Evolutionary conservation across 2,113 vertebrate species (phyloP).

Genomic region (Emydura subglobosa): DNA sequence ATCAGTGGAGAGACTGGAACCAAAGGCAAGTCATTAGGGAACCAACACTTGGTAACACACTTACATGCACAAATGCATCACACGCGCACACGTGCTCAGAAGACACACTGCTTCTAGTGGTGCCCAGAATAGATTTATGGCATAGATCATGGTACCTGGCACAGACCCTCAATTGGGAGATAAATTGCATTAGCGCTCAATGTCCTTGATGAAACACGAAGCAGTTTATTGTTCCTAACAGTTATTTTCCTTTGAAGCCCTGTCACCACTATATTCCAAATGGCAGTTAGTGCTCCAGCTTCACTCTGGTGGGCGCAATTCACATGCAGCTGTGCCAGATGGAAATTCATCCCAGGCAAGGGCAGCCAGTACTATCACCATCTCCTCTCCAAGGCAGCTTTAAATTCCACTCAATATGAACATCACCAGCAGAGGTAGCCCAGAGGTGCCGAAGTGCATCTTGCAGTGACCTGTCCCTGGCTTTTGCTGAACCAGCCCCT

Average conservation of each 20-base stretch:
- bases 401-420: neutral
- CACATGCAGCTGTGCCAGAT: neutral
- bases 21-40: constrained; percentile 14
- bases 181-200: neutral
- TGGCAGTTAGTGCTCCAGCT: neutral
- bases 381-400: neutral
- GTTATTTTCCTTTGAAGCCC: neutral
- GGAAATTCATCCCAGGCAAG: neutral
- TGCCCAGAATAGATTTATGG: neutral
- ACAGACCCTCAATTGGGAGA: neutral
- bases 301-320: neutral
- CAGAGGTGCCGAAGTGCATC: neutral
- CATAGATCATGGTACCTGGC: neutral
- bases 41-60: neutral
- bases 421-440: neutral
- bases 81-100: neutral
- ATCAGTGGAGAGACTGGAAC: constrained; percentile 72
- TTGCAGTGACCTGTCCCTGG: neutral
- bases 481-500: neutral
- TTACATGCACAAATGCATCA: neutral
- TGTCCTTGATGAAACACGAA: neutral
- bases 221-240: neutral
- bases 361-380: neutral
- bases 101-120: neutral
- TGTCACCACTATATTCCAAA: neutral